A percentile compares a stretch with the other conserved stretches of the same genome.
Evolutionary conservation across 2,113 vertebrate species (phyloP).

Genomic region (Entomyzon cyanotis): DNA sequence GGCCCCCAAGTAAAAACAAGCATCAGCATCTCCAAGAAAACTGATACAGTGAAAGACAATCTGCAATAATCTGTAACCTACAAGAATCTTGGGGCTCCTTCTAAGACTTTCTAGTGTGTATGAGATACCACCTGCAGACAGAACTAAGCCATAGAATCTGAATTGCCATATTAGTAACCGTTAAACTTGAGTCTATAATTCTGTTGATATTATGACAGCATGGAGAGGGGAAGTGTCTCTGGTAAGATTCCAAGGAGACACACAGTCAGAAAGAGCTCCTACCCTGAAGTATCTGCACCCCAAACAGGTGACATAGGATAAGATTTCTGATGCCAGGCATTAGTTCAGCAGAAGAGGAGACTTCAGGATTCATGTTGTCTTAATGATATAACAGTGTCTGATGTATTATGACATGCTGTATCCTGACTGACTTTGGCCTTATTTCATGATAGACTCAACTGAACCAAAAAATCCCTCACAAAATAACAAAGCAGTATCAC

Average conservation of each 20-base stretch:
- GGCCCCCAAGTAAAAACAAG: neutral
- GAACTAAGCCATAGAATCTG: neutral
- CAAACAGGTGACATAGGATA: neutral
- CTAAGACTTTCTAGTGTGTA: neutral
- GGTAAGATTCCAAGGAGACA: neutral
- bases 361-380: neutral
- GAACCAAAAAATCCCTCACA: neutral
- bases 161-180: accelerated
- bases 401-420: neutral
- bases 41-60: accelerated
- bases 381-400: neutral
- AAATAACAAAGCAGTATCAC: neutral
- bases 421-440: neutral
- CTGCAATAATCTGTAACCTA: neutral
- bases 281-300: neutral
- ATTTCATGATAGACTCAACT: neutral
- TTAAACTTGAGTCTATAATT: neutral
- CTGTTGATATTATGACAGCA: neutral
- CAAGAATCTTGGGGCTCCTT: neutral
- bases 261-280: neutral
- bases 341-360: neutral
- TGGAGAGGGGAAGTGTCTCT: neutral
- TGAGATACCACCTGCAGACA: neutral
- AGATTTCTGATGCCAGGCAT: neutral
- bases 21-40: neutral